Evolutionary conservation across 2,888 invertebrate species (phyloP), one percentile per base, ranked within the genome.

Genomic region (Lysandra coridon): DNA sequence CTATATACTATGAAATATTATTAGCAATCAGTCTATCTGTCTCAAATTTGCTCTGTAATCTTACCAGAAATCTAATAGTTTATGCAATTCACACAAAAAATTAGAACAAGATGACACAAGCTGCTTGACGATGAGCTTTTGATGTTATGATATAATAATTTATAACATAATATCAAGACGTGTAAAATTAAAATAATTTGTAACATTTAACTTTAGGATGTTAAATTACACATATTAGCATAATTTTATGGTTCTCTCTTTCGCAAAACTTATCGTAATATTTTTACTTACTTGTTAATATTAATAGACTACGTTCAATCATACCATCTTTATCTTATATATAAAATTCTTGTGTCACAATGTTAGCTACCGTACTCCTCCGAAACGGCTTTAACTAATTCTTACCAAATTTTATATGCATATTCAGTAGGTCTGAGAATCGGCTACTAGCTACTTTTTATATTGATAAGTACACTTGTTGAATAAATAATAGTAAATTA

Each of bases 21-120:
- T 44, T 44, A 2, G 10, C 49, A 2, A 49, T 49, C 49, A 49
- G 49, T 49, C 10, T 57, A 57, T 17, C 14, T 17, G 57, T 57
- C 17, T 57, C 17, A 17, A 57, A 17, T 30, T 14, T 37, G 6
- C 69, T 5, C 4, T 33, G 5, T 69, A 33, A 69, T 69, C 69
- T 69, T 33, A 69, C 37, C 37, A 69, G 69, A 69, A 69, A 64
- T 69, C 69, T 69, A 33, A 14, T 4, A 33, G 33, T 17, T 33
- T 69, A 69, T 69, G 69, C 33, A 69, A 69, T 69, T 17, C 30
- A 69, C 69, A 14, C 3, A 33, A 69, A 64, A 64, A 69, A 69
- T 10, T 37, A 37, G 69, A 69, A 33, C 69, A 69, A 69, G 69
- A 69, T 69, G 69, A 33, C 33, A 69, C 69, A 69, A 69, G 33